Conservation (phyloP, 2,113 vertebrate species). For the Grammomys dolichurus region DNA sequence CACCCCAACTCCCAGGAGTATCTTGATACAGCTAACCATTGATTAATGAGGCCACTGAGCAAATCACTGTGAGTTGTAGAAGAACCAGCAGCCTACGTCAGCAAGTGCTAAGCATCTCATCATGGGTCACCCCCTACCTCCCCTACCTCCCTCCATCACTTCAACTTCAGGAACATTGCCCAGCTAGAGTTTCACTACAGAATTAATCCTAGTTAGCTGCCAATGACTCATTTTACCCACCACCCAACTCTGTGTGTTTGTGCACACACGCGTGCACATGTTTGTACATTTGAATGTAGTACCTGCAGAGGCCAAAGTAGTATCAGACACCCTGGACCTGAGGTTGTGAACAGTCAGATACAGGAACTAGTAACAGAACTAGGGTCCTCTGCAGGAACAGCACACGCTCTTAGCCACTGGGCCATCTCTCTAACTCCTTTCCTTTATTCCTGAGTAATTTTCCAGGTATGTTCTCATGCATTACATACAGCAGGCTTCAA, state of each 20-base stretch:
- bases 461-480: neutral
- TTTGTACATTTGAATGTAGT: neutral
- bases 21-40: neutral
- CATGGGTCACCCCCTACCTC: neutral
- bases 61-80: neutral
- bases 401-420: neutral
- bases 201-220: neutral
- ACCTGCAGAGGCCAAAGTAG: neutral
- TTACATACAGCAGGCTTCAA: neutral
- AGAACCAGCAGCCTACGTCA: neutral
- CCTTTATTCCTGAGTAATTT: neutral
- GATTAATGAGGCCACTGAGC: neutral
- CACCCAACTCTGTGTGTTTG: no score
- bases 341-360: neutral
- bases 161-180: neutral
- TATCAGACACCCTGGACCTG: neutral
- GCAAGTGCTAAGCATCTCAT: neutral
- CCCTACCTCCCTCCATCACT: no score
- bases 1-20: neutral
- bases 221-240: neutral
- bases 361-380: neutral
- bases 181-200: neutral
- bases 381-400: neutral
- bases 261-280: accelerated
- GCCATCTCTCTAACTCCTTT: neutral